A percentile compares a stretch with the other conserved stretches of the same genome.
phyloP scores from a whole-genome alignment of 2,797 vertebrate species.

The Acanthurus lineatus region DNA sequence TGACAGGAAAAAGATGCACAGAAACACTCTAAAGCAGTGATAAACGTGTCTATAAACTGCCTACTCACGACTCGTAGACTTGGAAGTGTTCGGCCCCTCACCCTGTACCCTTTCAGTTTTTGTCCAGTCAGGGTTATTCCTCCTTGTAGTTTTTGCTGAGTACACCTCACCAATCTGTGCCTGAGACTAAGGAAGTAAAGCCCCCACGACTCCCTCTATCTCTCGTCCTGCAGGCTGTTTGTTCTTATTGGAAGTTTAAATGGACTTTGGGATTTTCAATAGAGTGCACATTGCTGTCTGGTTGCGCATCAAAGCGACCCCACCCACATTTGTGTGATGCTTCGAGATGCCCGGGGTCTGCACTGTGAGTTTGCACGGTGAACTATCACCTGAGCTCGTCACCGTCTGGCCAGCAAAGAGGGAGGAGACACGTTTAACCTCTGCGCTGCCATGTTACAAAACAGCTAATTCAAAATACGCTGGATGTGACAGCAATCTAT shows the following conservation, averaged over 20 bases:
- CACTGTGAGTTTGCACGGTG: conserved; percentile 72
- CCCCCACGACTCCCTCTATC: conserved; percentile 25
- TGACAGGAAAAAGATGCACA: conserved; percentile 7
- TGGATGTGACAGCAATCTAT: neutral
- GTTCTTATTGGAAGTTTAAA: conserved; percentile 62
- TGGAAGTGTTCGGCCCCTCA: conserved; percentile 33
- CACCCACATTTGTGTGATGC: conserved; percentile 81
- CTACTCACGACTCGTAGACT: conserved; percentile 68
- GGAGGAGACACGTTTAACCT: conserved; percentile 76
- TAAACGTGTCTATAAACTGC: conserved; percentile 38
- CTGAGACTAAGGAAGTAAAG: conserved; percentile 21
- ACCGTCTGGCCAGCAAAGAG: conserved; percentile 67
- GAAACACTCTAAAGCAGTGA: neutral
- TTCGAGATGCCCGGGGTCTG: conserved; percentile 69
- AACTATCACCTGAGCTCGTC: conserved; percentile 87
- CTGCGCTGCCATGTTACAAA: conserved; percentile 35
- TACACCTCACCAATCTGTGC: conserved; percentile 23
- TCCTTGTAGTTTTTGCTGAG: conserved; percentile 19
- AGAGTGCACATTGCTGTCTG: conserved; percentile 66
- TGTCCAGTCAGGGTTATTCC: conserved; percentile 57
- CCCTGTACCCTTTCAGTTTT: conserved; percentile 24
- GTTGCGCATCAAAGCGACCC: conserved; percentile 83
- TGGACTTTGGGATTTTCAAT: conserved; percentile 55
- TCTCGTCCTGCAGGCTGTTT: conserved; percentile 48
- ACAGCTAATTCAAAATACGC: neutral